Evolutionary conservation across 2,888 invertebrate genomes (phyloP), one percentile per base, ranked within the genome.

Genomic region (Leucania comma): DNA sequence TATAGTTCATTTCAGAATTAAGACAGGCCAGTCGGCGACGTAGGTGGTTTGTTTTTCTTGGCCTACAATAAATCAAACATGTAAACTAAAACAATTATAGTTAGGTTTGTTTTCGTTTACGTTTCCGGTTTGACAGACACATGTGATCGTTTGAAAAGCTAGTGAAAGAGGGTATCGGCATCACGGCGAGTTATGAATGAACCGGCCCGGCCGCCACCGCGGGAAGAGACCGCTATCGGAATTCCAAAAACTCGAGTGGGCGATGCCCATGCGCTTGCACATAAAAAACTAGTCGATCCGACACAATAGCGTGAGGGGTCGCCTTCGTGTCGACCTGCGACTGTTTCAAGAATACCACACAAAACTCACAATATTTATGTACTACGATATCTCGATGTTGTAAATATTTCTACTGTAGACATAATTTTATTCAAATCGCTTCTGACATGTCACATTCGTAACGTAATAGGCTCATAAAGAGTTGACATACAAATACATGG

Each of bases 161-260:
- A 75, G 84, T 84, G 82, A 85, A 86, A 83, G 85, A 87, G 81
- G 85, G 82, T 82, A 88, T 77, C 85, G 91, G 91, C 89, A 91
- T 90, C 93, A 91, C 90, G 93, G 89, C 89, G 93, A 78, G 93
- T 94, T 94, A 94, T 96, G 95, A 96, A 96, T 96, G 95, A 93
- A 94, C 90, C 86, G 88, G 93, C 93, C 92, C 90, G 85, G 88
- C 90, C 84, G 84, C 71, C 70, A 73, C 70, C 65, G 83, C 68
- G 81, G 80, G 81, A 71, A 78, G 71, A 76, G 84, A 75, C 80
- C 80, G 83, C 81, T 77, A 82, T 86, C 70, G 88, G 95, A 95
- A 96, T 96, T 95, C 93, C 95, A 95, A 96, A 95, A 95, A 93
- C 92, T 93, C 90, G 91, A 93, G 93, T 93, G 93, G 93, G 93